Evolutionary conservation across 2,797 vertebrate genomes (phyloP).

Genomic region (Rhynchotus rufescens): DNA sequence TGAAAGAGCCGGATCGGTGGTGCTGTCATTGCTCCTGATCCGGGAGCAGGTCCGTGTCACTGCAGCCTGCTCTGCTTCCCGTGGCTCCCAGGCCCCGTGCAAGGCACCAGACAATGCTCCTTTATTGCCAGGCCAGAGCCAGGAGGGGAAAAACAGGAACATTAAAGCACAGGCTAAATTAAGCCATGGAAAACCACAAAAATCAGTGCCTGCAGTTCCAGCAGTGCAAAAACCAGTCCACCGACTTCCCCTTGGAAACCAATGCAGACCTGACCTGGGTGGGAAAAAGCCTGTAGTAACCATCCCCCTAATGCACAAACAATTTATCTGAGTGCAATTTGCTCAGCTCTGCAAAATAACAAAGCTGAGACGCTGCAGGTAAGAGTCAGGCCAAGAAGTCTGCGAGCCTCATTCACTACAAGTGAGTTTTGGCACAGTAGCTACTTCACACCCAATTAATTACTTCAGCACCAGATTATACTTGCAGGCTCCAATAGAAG

Average conservation of each 20-base stretch:
- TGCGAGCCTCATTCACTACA: slow-evolving; percentile 50
- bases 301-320: not conserved
- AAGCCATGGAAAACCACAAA: slow-evolving; percentile 29
- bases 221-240: not conserved
- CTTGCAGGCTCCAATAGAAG: slow-evolving; percentile 74
- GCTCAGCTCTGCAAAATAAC: not conserved
- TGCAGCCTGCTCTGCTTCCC: not conserved
- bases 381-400: slow-evolving; percentile 47
- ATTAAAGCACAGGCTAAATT: not conserved
- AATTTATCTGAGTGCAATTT: slow-evolving; percentile 8
- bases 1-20: not conserved
- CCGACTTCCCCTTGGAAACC: not conserved
- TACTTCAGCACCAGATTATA: slow-evolving; percentile 81
- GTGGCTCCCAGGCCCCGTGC: not conserved
- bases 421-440: slow-evolving; percentile 79
- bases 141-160: not conserved
- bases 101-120: not conserved
- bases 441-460: slow-evolving; percentile 83
- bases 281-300: not conserved
- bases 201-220: slow-evolving; percentile 6
- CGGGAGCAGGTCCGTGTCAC: not conserved
- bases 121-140: not conserved
- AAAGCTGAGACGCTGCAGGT: slow-evolving; percentile 67
- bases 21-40: not conserved
- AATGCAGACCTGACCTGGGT: not conserved